Conservation (phyloP, 1,140 invertebrate genomes). For the Sycophila sp. region DNA sequence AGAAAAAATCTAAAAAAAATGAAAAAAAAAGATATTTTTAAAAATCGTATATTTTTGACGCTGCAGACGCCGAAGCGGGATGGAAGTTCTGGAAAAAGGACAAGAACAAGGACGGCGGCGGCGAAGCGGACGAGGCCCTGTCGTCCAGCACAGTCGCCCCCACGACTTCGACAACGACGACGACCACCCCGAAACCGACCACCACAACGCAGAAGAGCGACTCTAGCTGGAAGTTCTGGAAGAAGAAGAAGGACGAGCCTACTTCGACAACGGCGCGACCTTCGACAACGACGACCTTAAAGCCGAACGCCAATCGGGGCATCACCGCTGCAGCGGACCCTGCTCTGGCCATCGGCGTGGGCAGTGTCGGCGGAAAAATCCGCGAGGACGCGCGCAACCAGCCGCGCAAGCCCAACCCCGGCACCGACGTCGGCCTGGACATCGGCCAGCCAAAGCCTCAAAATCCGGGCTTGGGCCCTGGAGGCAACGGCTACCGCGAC, state of each 20-base stretch:
- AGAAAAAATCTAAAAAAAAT: too few relatives aligned
- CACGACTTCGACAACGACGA: too few relatives aligned
- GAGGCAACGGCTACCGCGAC: slow-evolving; percentile 49
- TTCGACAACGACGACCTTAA: slow-evolving; percentile 16
- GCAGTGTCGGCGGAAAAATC: slow-evolving; percentile 41
- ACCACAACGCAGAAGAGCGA: too few relatives aligned
- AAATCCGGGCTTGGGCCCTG: slow-evolving; percentile 39
- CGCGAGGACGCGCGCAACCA: slow-evolving; percentile 42
- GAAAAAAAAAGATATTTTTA: too few relatives aligned
- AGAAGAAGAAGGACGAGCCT: slow-evolving; percentile 48
- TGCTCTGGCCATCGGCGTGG: slow-evolving; percentile 48
- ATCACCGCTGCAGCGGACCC: slow-evolving; percentile 46
- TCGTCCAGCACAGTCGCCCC: too few relatives aligned
- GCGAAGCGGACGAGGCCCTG: too few relatives aligned
- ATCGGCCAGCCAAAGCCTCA: slow-evolving; percentile 39
- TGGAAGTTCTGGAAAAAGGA: slow-evolving; percentile 60
- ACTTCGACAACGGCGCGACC: not conserved
- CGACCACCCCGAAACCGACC: too few relatives aligned
- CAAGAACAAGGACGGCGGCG: slow-evolving; percentile 38
- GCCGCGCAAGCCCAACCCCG: slow-evolving; percentile 51
- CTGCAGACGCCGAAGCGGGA: slow-evolving; percentile 46
- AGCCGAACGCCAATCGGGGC: slow-evolving; percentile 29
- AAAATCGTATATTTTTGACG: not conserved
- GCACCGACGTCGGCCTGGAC: slow-evolving; percentile 59
- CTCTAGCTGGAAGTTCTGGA: slow-evolving; percentile 60